phyloP scores from a whole-genome alignment of 2,888 invertebrate species.

The Ashinkailepas kermadecensis region DNA sequence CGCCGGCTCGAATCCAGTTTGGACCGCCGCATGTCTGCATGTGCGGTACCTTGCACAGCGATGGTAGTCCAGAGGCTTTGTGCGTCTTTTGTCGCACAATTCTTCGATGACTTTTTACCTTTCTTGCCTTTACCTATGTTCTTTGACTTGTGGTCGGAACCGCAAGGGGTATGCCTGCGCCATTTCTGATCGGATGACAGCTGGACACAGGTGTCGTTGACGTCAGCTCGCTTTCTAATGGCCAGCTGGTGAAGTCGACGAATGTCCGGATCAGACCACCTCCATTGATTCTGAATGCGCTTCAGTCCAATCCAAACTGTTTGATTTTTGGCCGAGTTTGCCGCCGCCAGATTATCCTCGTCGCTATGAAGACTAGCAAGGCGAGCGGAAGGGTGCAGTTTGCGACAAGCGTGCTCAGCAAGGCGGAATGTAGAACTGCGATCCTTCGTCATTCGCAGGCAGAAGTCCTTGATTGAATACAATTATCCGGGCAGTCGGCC shows the following conservation, averaged over 20 bases:
- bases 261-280: not conserved
- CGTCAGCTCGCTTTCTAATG: not conserved
- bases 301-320: not conserved
- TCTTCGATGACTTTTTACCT: not conserved
- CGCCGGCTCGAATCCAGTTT: not conserved
- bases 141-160: not conserved
- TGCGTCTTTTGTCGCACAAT: too few species aligned
- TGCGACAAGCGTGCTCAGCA: not conserved
- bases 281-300: not conserved
- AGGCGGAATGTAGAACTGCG: not conserved
- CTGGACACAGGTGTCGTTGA: not conserved
- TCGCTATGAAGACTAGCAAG: not conserved
- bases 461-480: not conserved
- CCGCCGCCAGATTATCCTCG: not conserved
- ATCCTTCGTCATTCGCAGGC: not conserved
- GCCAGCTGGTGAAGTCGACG: not conserved
- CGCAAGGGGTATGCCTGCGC: not conserved
- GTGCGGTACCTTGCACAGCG: not conserved
- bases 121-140: not conserved
- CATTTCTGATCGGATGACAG: not conserved
- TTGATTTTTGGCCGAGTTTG: not conserved
- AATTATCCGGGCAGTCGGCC: not conserved
- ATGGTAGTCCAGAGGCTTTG: not conserved
- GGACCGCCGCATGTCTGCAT: conserved; percentile 12
- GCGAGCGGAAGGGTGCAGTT: not conserved